Conservation (phyloP, 2,797 vertebrate species). For the Rousettus madagascariensis region DNA sequence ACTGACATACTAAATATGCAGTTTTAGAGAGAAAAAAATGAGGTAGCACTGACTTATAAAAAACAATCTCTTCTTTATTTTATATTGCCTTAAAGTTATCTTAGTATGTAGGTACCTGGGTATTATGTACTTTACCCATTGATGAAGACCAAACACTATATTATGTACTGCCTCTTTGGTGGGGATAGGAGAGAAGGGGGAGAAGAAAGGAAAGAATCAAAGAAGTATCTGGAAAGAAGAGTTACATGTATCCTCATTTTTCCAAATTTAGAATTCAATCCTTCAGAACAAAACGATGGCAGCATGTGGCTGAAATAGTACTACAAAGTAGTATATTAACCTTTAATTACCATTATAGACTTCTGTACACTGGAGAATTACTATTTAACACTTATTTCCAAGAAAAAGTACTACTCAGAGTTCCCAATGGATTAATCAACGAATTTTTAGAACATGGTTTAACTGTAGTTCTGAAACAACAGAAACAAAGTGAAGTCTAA, state of each 20-base stretch:
- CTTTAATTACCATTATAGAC: background rate
- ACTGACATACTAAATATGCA: background rate
- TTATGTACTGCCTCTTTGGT: background rate
- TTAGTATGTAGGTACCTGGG: background rate
- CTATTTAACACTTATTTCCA: constrained; percentile 31
- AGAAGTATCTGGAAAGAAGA: constrained; percentile 3
- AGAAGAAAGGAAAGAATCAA: background rate
- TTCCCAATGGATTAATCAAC: constrained; percentile 29
- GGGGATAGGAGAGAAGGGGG: background rate
- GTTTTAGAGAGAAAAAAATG: constrained; percentile 14
- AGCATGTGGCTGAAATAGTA: background rate
- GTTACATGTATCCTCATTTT: background rate
- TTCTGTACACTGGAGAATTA: background rate
- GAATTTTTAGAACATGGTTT: constrained; percentile 29
- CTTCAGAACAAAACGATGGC: background rate
- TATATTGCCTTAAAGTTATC: background rate
- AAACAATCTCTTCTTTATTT: constrained; percentile 38
- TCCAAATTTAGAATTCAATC: constrained; percentile 17
- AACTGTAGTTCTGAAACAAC: constrained; percentile 5
- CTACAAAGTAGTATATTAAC: constrained; percentile 24
- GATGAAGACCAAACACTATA: background rate
- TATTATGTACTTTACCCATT: constrained; percentile 1
- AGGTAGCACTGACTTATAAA: background rate
- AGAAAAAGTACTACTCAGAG: background rate
- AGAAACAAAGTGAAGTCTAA: background rate